phyloP scores from a whole-genome alignment of 2,113 vertebrate species.

The Fulica atra region DNA sequence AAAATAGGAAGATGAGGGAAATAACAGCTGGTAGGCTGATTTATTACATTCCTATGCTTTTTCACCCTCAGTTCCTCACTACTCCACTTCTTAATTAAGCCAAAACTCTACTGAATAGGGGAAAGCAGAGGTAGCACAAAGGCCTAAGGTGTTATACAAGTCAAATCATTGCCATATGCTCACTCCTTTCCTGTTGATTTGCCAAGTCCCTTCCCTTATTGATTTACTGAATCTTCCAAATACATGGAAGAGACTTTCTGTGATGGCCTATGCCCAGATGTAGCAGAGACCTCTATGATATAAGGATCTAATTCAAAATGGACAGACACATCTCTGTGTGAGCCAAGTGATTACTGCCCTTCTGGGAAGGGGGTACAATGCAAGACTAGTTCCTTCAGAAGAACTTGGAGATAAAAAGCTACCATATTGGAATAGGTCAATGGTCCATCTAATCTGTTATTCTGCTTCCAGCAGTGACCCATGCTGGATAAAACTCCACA shows the following conservation, averaged over 20 bases:
- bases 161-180: not conserved
- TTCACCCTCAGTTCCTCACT: not conserved
- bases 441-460: constrained; percentile 53
- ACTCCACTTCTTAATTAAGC: not conserved
- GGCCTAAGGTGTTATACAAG: not conserved
- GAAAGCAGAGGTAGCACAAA: not conserved
- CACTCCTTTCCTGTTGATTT: not conserved
- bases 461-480: constrained; percentile 56
- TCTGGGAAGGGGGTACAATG: not conserved
- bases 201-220: not conserved
- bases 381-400: not conserved
- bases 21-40: not conserved
- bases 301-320: not conserved
- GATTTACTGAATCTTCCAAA: not conserved
- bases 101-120: not conserved
- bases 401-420: constrained; percentile 5
- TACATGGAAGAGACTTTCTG: not conserved
- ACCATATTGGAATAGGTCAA: constrained; percentile 48
- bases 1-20: not conserved
- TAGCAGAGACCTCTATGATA: not conserved
- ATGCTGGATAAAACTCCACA: not conserved
- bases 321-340: not conserved
- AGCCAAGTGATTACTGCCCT: not conserved
- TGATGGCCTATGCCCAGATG: not conserved
- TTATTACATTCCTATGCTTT: not conserved